Evolutionary conservation across 2,113 vertebrate genomes (phyloP), one percentile per base, ranked within the genome.

Genomic region (Ondatra zibethicus): DNA sequence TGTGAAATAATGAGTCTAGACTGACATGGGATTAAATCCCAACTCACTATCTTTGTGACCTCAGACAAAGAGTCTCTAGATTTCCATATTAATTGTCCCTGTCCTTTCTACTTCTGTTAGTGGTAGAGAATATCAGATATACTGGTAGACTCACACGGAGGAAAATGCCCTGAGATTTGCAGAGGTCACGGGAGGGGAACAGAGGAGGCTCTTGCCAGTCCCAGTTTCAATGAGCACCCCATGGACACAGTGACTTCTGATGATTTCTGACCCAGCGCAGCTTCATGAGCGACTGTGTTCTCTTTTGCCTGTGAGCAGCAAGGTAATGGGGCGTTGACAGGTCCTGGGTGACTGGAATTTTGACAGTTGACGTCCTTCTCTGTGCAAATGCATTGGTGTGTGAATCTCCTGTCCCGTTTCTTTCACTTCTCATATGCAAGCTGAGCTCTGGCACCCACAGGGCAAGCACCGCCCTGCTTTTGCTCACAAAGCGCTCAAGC

Each of bases 321-420:
- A 63, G 36, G 21, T 81, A 52, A 89, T 7, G 42, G 61, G 33
- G 80, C 36, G 65, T 85, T 84, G 96, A 88, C 55, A 72, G 65
- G 6, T 97, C 68, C 45, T 68, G 58, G 76, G 92, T 92, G 66
- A 42, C 94, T 39, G 81, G 58, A 63, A 52, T 45, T 87, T n/a
- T 94, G 84, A 95, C 92, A 92, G 76, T 45, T 95, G 88, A 96
- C 91, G 77, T 85, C 80, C n/a, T 68, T 42, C 78, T 72, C 88
- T 88, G 58, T 88, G 80, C 88, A 97, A 75, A 77, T 72, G 89
- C 95, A 92, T 45, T 95, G 91, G 73, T 25, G 52, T 97, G 94
- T 97, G 95, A 98, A 92, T 25, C 70, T 81, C 77, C 7, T 70
- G 91, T 93, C 96, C 95, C 7, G 23, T 65, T 93, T 95, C 89